Conservation (phyloP, 2,113 vertebrate genomes). For the Micromys minutus region DNA sequence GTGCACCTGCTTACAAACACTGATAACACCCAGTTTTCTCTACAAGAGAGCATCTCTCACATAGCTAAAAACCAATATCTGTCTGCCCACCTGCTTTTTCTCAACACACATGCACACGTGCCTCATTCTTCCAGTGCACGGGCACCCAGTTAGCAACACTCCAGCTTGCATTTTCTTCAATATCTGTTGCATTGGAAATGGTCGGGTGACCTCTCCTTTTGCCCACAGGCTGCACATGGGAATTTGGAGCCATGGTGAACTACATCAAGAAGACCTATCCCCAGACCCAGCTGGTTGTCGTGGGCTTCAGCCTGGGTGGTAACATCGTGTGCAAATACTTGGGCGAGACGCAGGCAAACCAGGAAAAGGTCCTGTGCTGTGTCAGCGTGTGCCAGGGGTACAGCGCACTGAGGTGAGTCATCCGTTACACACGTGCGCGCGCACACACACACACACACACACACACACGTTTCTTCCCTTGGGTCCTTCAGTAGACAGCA, state of each 20-base stretch:
- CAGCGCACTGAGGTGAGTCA: slow-evolving; percentile 94
- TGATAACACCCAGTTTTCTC: background rate
- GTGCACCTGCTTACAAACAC: background rate
- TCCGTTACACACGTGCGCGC: background rate
- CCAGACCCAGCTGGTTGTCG: slow-evolving; percentile 93
- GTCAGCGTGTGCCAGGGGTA: slow-evolving; percentile 98
- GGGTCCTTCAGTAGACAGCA: background rate
- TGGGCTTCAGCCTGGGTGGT: slow-evolving; percentile 98
- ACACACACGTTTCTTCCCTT: rapidly evolving
- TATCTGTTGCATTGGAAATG: background rate
- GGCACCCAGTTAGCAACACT: background rate
- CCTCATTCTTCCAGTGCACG: background rate
- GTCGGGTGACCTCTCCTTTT: background rate
- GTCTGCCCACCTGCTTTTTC: background rate
- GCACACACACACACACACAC: background rate
- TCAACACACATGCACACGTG: background rate
- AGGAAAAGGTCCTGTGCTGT: slow-evolving; percentile 95
- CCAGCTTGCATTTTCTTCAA: background rate
- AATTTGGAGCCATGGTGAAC: slow-evolving; percentile 96
- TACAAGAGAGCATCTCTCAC: background rate
- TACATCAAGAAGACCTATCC: slow-evolving; percentile 94
- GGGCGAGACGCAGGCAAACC: slow-evolving; percentile 94
- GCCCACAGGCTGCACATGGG: slow-evolving; percentile 96
- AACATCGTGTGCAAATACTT: slow-evolving; percentile 99
- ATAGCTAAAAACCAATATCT: background rate